Evolutionary conservation across 2,113 vertebrate species (phyloP), one percentile per base, ranked within the genome.

Genomic region (Epinephelus lanceolatus): DNA sequence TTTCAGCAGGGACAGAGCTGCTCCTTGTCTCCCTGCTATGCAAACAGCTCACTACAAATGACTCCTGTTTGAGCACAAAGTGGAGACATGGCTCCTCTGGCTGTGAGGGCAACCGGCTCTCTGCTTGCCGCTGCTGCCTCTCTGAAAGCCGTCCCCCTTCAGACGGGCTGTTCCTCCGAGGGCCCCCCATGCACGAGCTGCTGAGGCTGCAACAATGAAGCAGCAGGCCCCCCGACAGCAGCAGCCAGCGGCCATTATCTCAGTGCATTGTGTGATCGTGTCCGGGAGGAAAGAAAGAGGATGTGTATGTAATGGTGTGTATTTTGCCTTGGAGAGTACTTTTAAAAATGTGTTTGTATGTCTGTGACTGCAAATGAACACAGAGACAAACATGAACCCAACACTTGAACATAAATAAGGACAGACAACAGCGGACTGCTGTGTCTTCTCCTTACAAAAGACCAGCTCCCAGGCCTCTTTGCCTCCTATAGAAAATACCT

Each of bases 191-290:
- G 69, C 74, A 77, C 30, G 9, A 86, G 73, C 81, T 89, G 88
- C 90, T 80, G 92, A 90, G 85, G 66, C 72, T 86, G 88, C 91
- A 80, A 86, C 80, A 84, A 80, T 83, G 71, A 77, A 75, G 76
- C 83, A 79, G 71, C 70, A 56, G 83, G 59, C 83, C 79, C 37
- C 61, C 53, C 5, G 15, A 73, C 77, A 78, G 63, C 83, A 88
- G 71, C 71, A 71, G 68, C 72, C 82, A 74, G 68, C 59, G 14
- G 83, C 80, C 53, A 84, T 88, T 91, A 85, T 76, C 69, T 70
- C 76, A 45, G 6, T 21, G 77, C 51, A 84, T 53, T 86, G 75
- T 84, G 75, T 23, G 63, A 85, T 55, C 17, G 27, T 25, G 60
- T 74, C 59, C 33, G 11, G 30, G 19, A 55, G 56, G 55, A 69